phyloP scores from a whole-genome alignment of 2,888 invertebrate species.

The Campaea margaritaria region DNA sequence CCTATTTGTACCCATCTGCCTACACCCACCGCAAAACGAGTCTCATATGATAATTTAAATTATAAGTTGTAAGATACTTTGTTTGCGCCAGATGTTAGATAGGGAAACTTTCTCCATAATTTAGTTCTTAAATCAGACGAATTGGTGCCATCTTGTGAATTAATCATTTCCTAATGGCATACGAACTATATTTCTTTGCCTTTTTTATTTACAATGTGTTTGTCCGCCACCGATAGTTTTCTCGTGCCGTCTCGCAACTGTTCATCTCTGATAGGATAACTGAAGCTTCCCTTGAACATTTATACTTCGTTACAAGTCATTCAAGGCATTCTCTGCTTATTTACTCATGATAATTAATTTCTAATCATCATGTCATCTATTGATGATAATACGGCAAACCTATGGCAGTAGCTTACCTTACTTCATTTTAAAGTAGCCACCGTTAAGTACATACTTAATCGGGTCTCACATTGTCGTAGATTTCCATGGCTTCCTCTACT shows the following conservation, averaged over 20 bases:
- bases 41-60: slow-evolving; percentile 51
- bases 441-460: slow-evolving; percentile 27
- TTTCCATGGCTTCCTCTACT: slow-evolving; percentile 27
- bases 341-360: slow-evolving; percentile 4
- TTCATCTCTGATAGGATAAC: too few species aligned
- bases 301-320: not conserved
- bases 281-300: not conserved
- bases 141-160: slow-evolving; percentile 30
- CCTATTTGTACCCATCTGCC: slow-evolving; percentile 43
- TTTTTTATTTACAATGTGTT: not conserved
- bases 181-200: slow-evolving; percentile 1
- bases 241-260: too few species aligned
- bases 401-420: slow-evolving; percentile 13
- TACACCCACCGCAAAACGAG: slow-evolving; percentile 56
- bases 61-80: slow-evolving; percentile 40
- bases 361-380: not conserved
- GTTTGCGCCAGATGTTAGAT: slow-evolving; percentile 49
- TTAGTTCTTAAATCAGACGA: slow-evolving; percentile 39
- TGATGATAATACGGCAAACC: not conserved
- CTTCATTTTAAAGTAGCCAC: slow-evolving; percentile 20
- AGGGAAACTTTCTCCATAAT: slow-evolving; percentile 59
- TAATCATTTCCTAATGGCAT: slow-evolving; percentile 12
- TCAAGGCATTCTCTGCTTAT: not conserved
- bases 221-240: not conserved
- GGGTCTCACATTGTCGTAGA: slow-evolving; percentile 16